Evolutionary conservation across 2,888 invertebrate genomes (phyloP).

Genomic region (Lacanobia wlatinum): DNA sequence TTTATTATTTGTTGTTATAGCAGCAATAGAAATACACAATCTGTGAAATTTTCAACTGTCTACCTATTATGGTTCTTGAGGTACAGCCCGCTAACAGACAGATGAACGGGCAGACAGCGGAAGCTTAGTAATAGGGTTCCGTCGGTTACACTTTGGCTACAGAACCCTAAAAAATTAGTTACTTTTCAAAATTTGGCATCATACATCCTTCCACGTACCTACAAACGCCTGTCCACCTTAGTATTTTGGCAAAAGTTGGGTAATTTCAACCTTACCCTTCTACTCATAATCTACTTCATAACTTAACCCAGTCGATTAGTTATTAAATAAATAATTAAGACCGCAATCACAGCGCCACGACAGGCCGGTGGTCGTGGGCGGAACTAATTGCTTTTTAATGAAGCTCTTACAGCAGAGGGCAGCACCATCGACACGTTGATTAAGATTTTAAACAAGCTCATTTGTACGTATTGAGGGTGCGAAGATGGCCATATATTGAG

Average conservation of each 20-base stretch:
- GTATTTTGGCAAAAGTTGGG: neutral
- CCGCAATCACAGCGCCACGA: slow-evolving; percentile 38
- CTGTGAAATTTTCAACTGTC: no score
- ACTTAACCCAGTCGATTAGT: slow-evolving; percentile 1
- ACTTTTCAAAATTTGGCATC: no score
- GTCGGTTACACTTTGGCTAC: no score
- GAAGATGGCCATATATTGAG: neutral
- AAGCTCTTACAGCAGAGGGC: slow-evolving; percentile 30
- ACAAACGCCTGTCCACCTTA: neutral
- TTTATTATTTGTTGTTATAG: no score
- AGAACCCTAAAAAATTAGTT: neutral
- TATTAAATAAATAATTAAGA: slow-evolving; percentile 29
- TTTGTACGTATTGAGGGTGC: slow-evolving; percentile 27
- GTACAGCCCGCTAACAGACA: no score
- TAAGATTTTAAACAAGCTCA: slow-evolving; percentile 49
- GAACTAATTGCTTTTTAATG: slow-evolving; percentile 62
- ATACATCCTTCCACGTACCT: no score
- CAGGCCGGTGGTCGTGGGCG: slow-evolving; percentile 8
- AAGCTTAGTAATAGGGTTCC: no score
- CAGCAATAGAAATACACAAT: no score
- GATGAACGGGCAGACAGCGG: no score
- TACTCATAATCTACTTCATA: neutral
- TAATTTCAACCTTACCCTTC: neutral
- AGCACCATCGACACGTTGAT: slow-evolving; percentile 34
- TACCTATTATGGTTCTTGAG: no score